Evolutionary conservation across 2,797 vertebrate genomes (phyloP).

Genomic region (Lutjanus campechanus): DNA sequence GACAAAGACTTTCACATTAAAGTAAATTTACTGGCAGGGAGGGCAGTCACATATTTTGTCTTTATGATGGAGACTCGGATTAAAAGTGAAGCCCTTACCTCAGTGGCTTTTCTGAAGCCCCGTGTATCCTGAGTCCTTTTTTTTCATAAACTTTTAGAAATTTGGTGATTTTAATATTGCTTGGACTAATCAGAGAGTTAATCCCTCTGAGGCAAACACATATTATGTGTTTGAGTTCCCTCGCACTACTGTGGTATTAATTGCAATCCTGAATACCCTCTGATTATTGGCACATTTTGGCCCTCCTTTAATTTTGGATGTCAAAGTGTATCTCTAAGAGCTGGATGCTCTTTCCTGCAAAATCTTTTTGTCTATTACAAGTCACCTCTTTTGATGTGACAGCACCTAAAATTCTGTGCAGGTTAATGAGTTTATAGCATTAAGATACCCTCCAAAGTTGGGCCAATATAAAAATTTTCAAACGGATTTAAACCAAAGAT

Average conservation of each 20-base stretch:
- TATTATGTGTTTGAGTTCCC: not conserved
- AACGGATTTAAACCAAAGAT: no score
- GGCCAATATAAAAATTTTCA: no score
- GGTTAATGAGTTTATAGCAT: conserved; percentile 1
- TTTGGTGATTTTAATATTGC: not conserved
- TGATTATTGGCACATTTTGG: not conserved
- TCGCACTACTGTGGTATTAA: not conserved
- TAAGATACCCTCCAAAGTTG: not conserved
- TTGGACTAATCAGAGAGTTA: not conserved
- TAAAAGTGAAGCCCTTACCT: conserved; percentile 9
- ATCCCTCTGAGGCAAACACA: not conserved
- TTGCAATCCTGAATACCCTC: not conserved
- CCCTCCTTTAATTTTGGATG: not conserved
- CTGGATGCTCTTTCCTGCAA: not conserved
- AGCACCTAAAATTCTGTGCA: not conserved
- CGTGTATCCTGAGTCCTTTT: not conserved
- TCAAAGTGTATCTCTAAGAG: not conserved
- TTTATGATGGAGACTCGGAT: conserved; percentile 28
- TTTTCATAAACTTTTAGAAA: not conserved
- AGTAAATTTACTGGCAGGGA: conserved; percentile 53
- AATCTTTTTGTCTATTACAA: not conserved
- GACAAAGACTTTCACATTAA: conserved; percentile 46
- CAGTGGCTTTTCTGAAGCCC: conserved; percentile 9
- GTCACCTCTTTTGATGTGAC: not conserved
- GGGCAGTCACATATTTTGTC: conserved; percentile 16